Percentiles rank a stretch among this genome's conserved stretches.
Conservation (phyloP, 2,888 invertebrate genomes). For the Chymomyza procnemis region DNA sequence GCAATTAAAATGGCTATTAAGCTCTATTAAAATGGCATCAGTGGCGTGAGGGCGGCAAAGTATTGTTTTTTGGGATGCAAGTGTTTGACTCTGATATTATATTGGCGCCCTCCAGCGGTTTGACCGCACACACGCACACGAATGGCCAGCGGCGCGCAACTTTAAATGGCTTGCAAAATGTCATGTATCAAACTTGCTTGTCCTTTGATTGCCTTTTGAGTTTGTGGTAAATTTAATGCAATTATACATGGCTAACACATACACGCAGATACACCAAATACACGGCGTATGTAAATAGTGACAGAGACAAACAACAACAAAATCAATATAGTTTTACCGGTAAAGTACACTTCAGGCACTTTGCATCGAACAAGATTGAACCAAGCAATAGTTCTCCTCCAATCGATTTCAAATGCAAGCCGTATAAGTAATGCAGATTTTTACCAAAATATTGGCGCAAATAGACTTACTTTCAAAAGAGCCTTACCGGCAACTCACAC, state of each 20-base stretch:
- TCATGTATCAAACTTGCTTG: neutral
- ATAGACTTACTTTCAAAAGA: no score
- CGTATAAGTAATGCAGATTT: no score
- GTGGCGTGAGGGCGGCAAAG: neutral
- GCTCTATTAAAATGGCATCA: slow-evolving; percentile 46
- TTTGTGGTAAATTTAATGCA: slow-evolving; percentile 46
- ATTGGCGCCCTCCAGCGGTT: neutral
- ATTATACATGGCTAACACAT: slow-evolving; percentile 25
- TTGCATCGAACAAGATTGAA: no score
- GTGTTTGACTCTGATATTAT: neutral
- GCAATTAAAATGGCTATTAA: slow-evolving; percentile 49
- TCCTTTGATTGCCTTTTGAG: slow-evolving; percentile 7
- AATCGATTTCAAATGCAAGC: no score
- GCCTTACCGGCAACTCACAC: no score
- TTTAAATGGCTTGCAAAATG: neutral
- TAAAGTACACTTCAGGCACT: no score
- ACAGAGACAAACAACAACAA: no score
- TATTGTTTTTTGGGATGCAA: neutral
- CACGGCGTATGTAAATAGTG: no score
- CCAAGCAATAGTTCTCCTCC: no score
- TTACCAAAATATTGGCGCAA: no score
- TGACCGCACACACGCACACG: neutral
- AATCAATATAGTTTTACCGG: no score
- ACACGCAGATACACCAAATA: neutral
- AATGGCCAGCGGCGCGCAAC: neutral